phyloP scores from a whole-genome alignment of 2,797 vertebrate genomes.

The Okamejei kenojei region DNA sequence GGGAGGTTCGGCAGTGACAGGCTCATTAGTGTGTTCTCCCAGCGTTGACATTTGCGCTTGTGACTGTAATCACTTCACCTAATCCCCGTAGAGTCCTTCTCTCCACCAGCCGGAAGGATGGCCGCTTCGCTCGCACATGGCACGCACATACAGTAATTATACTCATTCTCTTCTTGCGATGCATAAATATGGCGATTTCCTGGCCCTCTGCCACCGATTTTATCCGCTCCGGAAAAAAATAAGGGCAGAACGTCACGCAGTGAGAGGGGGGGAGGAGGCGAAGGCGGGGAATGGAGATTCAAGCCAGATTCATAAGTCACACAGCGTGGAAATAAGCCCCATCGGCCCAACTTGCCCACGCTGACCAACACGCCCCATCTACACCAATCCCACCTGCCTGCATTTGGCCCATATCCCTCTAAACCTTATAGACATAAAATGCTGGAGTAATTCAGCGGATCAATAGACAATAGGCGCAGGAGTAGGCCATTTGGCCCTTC shows the following conservation, averaged over 20 bases:
- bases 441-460: too few species aligned
- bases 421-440: too few species aligned
- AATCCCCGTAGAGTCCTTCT: slow-evolving; percentile 60
- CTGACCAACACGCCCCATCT: too few species aligned
- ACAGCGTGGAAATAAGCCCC: too few species aligned
- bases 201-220: slow-evolving; percentile 60
- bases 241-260: neutral
- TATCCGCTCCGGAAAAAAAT: neutral
- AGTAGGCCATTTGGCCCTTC: too few species aligned
- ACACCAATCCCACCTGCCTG: too few species aligned
- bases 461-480: too few species aligned
- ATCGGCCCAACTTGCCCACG: too few species aligned
- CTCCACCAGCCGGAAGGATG: slow-evolving; percentile 60
- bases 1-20: slow-evolving; percentile 59
- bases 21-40: slow-evolving; percentile 66
- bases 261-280: neutral
- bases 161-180: slow-evolving; percentile 69
- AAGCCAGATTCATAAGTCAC: neutral
- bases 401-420: too few species aligned
- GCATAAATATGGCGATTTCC: slow-evolving; percentile 70
- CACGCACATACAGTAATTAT: slow-evolving; percentile 66
- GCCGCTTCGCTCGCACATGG: slow-evolving; percentile 71
- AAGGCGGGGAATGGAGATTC: neutral
- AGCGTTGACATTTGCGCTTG: slow-evolving; percentile 62
- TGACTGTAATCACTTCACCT: slow-evolving; percentile 57